Percentiles rank a stretch among this genome's conserved stretches.
These are phyloP conservation scores for Brachionus angularis DNA, from an alignment of 1,140 invertebrate species.

Conservation along the genomic window DNA sequence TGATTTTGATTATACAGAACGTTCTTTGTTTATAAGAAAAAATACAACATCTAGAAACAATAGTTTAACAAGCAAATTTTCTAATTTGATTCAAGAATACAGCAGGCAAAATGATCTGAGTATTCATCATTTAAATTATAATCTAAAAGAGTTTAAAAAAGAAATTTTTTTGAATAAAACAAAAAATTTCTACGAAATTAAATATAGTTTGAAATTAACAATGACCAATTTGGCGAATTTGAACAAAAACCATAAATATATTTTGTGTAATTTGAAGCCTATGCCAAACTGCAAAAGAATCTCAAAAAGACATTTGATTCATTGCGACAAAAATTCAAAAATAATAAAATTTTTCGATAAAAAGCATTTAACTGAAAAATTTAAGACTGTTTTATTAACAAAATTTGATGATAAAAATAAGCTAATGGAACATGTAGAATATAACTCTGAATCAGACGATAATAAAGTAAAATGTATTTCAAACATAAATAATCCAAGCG, in stretches of 20 bases:
- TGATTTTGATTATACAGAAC: no score
- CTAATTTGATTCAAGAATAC: no score
- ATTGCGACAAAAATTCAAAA: slow-evolving; percentile 10
- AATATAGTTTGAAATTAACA: slow-evolving; percentile 5
- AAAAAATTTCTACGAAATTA: not conserved
- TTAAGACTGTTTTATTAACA: not conserved
- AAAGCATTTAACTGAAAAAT: not conserved
- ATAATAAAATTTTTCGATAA: slow-evolving; percentile 8
- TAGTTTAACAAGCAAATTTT: no score
- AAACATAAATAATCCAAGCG: no score
- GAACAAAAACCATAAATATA: not conserved
- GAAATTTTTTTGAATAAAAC: not conserved
- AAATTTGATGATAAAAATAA: not conserved
- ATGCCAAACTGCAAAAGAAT: not conserved
- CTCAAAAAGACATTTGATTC: not conserved
- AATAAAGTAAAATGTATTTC: not conserved
- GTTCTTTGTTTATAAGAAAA: no score
- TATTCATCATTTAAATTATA: not conserved
- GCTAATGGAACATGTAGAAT: not conserved
- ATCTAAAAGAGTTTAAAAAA: not conserved
- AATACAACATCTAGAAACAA: no score
- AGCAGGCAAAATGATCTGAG: no score
- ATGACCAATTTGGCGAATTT: not conserved
- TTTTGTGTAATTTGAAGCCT: slow-evolving; percentile 15
- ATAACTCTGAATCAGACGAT: not conserved